phyloP scores from a whole-genome alignment of 2,113 vertebrate species.

The Origma solitaria region DNA sequence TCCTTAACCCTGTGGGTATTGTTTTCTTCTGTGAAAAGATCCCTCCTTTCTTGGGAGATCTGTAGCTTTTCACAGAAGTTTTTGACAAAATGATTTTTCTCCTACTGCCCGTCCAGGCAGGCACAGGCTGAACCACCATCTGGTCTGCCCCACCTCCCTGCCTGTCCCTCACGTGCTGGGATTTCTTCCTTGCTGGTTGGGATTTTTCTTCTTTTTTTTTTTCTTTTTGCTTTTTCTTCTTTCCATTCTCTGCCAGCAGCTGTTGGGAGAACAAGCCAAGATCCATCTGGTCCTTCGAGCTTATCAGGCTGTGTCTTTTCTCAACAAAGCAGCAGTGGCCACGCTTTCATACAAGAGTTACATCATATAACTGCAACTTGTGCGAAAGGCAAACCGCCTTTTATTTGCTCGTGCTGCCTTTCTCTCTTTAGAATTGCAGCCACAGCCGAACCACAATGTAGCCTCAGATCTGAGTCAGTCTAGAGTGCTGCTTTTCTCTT shows the following conservation, averaged over 20 bases:
- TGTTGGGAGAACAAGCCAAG: constrained; percentile 42
- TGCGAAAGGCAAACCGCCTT: constrained; percentile 29
- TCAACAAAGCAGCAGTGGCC: not conserved
- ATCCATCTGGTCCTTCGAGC: constrained; percentile 24
- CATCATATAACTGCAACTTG: constrained; percentile 49
- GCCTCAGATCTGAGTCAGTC: constrained; percentile 39
- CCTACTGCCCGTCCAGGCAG: not conserved
- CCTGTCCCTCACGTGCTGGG: not conserved
- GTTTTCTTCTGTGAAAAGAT: not conserved
- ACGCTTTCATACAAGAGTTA: not conserved
- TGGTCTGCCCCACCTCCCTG: not conserved
- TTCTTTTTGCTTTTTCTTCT: not conserved
- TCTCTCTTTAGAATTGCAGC: constrained; percentile 44
- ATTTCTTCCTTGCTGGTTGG: not conserved
- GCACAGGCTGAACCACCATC: not conserved
- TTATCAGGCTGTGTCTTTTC: not conserved
- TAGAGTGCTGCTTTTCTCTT: constrained; percentile 14
- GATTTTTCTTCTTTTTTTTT: not conserved
- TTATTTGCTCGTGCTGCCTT: constrained; percentile 16
- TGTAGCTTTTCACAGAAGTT: not conserved
- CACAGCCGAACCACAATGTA: not conserved
- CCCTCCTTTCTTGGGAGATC: not conserved
- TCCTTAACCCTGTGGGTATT: not conserved
- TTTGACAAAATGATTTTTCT: not conserved
- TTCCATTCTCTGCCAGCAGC: constrained; percentile 43